Evolutionary conservation across 2,113 vertebrate genomes (phyloP).

Genomic region (Hyaena hyaena): DNA sequence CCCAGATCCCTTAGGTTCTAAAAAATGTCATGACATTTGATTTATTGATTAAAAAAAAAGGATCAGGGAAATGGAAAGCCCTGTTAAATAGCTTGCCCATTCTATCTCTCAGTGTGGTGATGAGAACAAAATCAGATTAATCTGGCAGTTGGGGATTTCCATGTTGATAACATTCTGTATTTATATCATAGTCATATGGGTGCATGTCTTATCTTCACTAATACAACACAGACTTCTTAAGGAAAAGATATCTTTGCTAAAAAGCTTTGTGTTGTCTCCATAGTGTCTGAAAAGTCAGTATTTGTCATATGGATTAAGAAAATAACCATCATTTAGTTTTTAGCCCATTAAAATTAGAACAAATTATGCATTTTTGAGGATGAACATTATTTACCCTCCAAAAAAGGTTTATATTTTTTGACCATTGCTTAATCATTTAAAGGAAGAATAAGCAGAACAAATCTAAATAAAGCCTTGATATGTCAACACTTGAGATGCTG

Average conservation of each 20-base stretch:
- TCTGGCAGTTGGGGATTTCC: background rate
- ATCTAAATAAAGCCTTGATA: constrained; percentile 19
- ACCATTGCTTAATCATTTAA: background rate
- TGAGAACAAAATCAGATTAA: constrained; percentile 17
- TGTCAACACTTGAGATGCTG: background rate
- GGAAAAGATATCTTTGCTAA: background rate
- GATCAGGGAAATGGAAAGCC: background rate
- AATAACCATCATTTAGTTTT: background rate
- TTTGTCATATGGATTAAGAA: background rate
- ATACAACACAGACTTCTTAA: background rate
- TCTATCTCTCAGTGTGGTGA: background rate
- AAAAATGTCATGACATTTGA: constrained; percentile 16
- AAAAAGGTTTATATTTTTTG: background rate
- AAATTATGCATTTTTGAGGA: background rate
- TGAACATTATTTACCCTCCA: background rate
- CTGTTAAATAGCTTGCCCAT: background rate
- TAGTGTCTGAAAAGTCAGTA: background rate
- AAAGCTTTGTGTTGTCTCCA: background rate
- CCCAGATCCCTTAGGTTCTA: background rate
- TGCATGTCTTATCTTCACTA: background rate
- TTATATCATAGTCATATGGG: background rate
- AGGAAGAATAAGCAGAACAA: background rate
- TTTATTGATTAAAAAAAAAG: background rate
- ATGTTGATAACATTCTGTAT: background rate
- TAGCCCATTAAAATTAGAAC: constrained; percentile 26